Evolutionary conservation across 2,888 invertebrate species (phyloP).

Genomic region (Melanophora roralis): DNA sequence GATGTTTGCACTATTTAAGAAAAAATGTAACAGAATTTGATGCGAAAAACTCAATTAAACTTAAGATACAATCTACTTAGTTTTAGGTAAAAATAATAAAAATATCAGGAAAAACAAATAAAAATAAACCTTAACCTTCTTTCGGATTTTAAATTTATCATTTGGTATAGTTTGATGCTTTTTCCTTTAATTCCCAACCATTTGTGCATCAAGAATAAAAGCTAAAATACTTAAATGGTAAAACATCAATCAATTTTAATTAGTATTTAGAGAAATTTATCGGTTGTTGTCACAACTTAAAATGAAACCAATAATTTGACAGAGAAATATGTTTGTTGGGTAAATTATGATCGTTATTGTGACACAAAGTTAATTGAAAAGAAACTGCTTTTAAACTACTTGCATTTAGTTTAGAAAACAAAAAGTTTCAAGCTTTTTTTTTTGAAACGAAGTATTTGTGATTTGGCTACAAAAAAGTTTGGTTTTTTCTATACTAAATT

Average conservation of each 20-base stretch:
- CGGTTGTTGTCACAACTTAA: slow-evolving; percentile 31
- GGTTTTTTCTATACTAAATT: slow-evolving; percentile 24
- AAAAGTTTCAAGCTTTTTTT: slow-evolving; percentile 2
- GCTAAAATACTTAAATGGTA: no score
- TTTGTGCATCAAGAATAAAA: slow-evolving; percentile 3
- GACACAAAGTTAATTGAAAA: slow-evolving; percentile 55
- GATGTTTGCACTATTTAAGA: no score
- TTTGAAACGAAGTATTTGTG: background rate
- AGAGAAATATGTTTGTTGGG: slow-evolving; percentile 38
- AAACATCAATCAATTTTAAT: slow-evolving; percentile 60
- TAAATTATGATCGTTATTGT: slow-evolving; percentile 59
- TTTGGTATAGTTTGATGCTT: no score
- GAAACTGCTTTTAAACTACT: slow-evolving; percentile 21
- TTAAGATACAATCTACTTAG: background rate
- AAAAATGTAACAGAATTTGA: no score
- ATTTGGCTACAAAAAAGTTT: slow-evolving; percentile 21
- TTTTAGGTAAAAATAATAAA: background rate
- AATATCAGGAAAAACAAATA: no score
- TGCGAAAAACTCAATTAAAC: background rate
- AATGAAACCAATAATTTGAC: slow-evolving; percentile 55
- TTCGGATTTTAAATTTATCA: background rate
- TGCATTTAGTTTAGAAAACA: no score
- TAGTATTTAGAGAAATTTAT: slow-evolving; percentile 55
- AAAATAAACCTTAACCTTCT: no score
- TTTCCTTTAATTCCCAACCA: slow-evolving; percentile 14